A percentile compares a stretch with the other conserved stretches of the same genome.
Evolutionary conservation across 2,113 vertebrate genomes (phyloP).

Genomic region (Vulpes vulpes): DNA sequence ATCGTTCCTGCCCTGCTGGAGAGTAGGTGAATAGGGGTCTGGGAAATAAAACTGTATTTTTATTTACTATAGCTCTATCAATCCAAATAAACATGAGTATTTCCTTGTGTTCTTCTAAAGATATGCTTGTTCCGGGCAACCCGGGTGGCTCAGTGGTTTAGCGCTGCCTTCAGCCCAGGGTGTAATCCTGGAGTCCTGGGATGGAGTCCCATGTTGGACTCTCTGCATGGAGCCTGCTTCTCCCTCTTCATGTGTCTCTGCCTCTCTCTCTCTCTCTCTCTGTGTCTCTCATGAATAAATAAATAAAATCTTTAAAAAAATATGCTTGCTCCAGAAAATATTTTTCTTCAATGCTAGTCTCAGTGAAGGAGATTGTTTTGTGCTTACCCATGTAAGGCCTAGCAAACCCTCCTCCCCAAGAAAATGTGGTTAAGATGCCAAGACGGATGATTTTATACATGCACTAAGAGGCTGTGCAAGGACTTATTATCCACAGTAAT

Average conservation of each 20-base stretch:
- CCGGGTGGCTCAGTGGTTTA: no score
- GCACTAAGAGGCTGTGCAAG: background rate
- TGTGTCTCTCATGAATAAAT: no score
- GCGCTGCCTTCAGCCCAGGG: no score
- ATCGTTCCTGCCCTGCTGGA: background rate
- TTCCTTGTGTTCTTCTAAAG: background rate
- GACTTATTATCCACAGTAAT: background rate
- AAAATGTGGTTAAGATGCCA: no score
- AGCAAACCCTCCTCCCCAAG: fast-evolving
- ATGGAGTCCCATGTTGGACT: no score
- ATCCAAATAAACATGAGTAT: background rate
- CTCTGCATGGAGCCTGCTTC: no score
- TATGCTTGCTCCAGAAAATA: background rate
- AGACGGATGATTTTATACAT: no score
- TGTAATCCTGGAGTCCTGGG: no score
- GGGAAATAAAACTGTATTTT: background rate
- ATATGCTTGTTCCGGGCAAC: background rate
- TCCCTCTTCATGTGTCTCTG: no score
- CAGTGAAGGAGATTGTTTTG: background rate
- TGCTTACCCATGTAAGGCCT: fast-evolving
- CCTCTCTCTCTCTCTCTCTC: no score
- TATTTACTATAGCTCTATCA: background rate
- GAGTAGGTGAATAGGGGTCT: background rate
- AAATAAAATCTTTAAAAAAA: background rate
- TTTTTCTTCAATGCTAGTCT: background rate